Conservation (phyloP, 1,140 invertebrate species). For the Drosophila lowei region DNA sequence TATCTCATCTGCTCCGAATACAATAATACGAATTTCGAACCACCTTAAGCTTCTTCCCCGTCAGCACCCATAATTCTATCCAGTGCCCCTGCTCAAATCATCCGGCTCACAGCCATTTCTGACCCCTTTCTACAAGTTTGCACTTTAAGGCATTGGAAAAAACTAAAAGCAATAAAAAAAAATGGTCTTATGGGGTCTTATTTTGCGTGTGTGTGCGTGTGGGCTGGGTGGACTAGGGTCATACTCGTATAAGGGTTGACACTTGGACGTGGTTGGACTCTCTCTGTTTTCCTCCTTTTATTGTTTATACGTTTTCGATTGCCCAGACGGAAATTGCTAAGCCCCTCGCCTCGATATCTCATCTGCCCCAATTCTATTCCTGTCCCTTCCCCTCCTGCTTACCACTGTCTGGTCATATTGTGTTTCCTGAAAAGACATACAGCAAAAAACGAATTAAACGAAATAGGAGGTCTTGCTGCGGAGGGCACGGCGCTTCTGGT, state of each 20-base stretch:
- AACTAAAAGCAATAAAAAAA: constrained; percentile 56
- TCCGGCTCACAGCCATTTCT: neutral
- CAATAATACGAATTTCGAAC: too few relatives aligned
- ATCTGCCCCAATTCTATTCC: neutral
- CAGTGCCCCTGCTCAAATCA: too few relatives aligned
- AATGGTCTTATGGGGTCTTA: constrained; percentile 10
- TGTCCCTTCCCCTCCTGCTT: constrained; percentile 11
- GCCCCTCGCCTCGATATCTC: constrained; percentile 17
- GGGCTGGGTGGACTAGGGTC: neutral
- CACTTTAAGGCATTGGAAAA: constrained; percentile 53
- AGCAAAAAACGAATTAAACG: constrained; percentile 60
- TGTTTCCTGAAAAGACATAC: constrained; percentile 47
- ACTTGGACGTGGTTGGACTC: constrained; percentile 11
- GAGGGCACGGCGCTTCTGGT: too few relatives aligned
- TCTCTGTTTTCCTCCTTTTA: constrained; percentile 55
- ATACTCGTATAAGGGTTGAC: constrained; percentile 36
- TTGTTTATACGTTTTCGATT: constrained; percentile 80
- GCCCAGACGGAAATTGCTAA: constrained; percentile 76
- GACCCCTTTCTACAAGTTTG: constrained; percentile 41
- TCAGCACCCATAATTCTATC: too few relatives aligned
- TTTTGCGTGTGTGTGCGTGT: constrained; percentile 5
- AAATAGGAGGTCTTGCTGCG: constrained; percentile 7
- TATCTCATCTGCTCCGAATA: too few relatives aligned
- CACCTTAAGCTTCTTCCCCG: too few relatives aligned
- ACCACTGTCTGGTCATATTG: constrained; percentile 49